phyloP scores from a whole-genome alignment of 2,888 invertebrate genomes.

The Mythimna ferrago region DNA sequence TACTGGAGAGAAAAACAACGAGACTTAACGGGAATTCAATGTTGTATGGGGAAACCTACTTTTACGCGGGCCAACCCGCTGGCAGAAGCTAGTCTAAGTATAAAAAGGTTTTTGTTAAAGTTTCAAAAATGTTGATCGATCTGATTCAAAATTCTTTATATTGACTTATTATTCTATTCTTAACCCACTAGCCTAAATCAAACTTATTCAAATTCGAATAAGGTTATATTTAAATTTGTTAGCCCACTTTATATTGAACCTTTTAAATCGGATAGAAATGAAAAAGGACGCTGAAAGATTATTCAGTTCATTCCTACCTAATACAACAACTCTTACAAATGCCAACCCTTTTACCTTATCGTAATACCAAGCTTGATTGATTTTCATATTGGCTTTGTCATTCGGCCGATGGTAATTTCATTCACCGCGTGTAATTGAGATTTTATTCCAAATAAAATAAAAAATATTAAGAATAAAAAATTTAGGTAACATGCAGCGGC shows the following conservation, averaged over 20 bases:
- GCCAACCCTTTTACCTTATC: constrained; percentile 18
- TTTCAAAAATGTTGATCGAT: not conserved
- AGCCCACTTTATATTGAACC: not conserved
- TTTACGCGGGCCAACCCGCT: too few species aligned
- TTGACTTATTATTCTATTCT: not conserved
- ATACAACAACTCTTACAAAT: constrained; percentile 5
- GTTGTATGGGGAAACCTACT: too few species aligned
- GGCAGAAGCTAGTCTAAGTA: too few species aligned
- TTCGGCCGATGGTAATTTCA: constrained; percentile 9
- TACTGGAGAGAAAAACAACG: too few species aligned
- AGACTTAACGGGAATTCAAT: too few species aligned
- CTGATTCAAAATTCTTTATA: not conserved
- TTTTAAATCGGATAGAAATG: not conserved
- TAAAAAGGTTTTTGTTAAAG: not conserved
- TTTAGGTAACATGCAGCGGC: not conserved
- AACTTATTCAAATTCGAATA: not conserved
- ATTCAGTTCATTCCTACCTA: not conserved
- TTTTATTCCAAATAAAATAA: constrained; percentile 6
- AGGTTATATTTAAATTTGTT: not conserved
- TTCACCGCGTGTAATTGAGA: constrained; percentile 31
- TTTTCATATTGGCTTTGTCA: constrained; percentile 35
- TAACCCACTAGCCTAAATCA: not conserved
- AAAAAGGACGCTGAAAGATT: not conserved
- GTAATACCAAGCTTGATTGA: constrained; percentile 26
- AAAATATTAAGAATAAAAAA: constrained; percentile 15